phyloP scores from a whole-genome alignment of 1,140 invertebrate genomes.

The Heliconius hermathena region DNA sequence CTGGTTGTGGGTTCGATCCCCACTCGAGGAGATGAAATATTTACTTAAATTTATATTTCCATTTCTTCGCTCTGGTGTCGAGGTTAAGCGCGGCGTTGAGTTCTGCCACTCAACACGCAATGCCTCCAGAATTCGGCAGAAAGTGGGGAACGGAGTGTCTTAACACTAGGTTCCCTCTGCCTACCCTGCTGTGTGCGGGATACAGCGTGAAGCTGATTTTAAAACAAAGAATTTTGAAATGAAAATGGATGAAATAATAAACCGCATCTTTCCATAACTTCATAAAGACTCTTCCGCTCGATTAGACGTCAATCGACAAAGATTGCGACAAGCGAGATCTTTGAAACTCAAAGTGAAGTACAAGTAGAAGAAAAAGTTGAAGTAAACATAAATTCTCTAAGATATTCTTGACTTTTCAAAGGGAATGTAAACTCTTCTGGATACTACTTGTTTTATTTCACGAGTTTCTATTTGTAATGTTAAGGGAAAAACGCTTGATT shows the following conservation, averaged over 20 bases:
- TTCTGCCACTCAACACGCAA: too few relatives aligned
- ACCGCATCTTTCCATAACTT: slow-evolving; percentile 28
- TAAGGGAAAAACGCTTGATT: not conserved
- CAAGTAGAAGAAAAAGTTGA: not conserved
- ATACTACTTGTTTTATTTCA: slow-evolving; percentile 8
- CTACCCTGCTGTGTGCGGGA: too few relatives aligned
- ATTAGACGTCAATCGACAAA: slow-evolving; percentile 23
- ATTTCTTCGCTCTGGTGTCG: too few relatives aligned
- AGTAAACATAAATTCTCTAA: slow-evolving; percentile 13
- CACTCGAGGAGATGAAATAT: too few relatives aligned
- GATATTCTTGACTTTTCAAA: slow-evolving; percentile 15
- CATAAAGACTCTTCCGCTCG: slow-evolving; percentile 26
- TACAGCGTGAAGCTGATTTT: too few relatives aligned
- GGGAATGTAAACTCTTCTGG: not conserved
- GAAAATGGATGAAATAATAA: slow-evolving; percentile 25
- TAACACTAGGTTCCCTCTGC: too few relatives aligned
- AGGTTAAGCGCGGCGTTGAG: too few relatives aligned
- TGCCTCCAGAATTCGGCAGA: too few relatives aligned
- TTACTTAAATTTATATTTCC: too few relatives aligned
- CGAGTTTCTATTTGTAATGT: not conserved
- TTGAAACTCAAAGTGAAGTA: slow-evolving; percentile 19
- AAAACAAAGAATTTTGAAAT: slow-evolving; percentile 10
- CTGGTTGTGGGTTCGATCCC: too few relatives aligned
- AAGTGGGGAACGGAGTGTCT: too few relatives aligned
- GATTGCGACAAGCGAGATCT: slow-evolving; percentile 14